Evolutionary conservation across 2,113 vertebrate genomes (phyloP).

Genomic region (Archilochus colubris): DNA sequence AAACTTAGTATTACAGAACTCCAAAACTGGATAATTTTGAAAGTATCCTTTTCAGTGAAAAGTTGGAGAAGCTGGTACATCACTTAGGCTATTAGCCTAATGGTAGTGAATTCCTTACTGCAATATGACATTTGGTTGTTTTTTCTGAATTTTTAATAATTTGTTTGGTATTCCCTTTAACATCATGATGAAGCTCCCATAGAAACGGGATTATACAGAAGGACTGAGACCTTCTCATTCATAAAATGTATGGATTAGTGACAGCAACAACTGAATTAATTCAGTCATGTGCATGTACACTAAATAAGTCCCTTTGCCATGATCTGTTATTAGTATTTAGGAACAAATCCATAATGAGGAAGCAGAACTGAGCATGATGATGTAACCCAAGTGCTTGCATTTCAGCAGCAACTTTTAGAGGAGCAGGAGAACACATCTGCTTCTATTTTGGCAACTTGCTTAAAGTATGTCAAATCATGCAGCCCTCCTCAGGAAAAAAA

Average conservation of each 20-base stretch:
- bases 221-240: not conserved
- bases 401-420: not conserved
- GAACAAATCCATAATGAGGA: not conserved
- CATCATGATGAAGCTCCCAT: not conserved
- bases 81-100: not conserved
- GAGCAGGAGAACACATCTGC: not conserved
- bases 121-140: not conserved
- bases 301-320: not conserved
- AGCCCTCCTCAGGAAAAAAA: not conserved
- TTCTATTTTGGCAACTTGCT: not conserved
- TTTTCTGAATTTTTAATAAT: not conserved
- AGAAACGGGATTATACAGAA: not conserved
- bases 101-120: not conserved
- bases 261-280: slow-evolving; percentile 10
- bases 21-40: not conserved
- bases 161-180: not conserved
- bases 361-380: not conserved
- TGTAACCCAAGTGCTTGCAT: not conserved
- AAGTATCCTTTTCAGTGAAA: not conserved
- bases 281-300: not conserved
- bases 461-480: not conserved
- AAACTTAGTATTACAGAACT: not conserved
- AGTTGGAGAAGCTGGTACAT: not conserved
- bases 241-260: not conserved
- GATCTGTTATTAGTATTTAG: not conserved